These are phyloP conservation scores for Formica selysi DNA, from an alignment of 1,140 invertebrate genomes.

Conservation along the genomic window DNA sequence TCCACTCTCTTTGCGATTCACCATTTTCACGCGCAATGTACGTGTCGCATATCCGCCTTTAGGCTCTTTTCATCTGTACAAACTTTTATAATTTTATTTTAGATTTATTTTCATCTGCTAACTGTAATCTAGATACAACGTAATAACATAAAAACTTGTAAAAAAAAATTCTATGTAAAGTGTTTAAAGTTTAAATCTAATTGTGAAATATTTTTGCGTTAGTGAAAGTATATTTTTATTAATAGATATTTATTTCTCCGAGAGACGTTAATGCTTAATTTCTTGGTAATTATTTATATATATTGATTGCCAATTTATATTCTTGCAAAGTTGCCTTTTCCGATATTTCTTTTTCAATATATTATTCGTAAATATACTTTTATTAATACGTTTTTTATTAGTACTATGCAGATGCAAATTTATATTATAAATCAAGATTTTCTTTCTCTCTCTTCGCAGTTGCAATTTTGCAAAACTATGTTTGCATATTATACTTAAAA, in stretches of 20 bases:
- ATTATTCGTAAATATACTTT: background rate
- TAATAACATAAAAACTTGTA: background rate
- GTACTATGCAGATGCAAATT: background rate
- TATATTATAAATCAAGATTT: background rate
- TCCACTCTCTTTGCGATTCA: background rate
- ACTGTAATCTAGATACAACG: background rate
- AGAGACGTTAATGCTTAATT: too few species aligned
- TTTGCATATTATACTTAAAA: background rate
- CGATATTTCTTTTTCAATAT: background rate
- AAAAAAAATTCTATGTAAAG: background rate
- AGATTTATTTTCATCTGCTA: background rate
- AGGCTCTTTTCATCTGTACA: background rate
- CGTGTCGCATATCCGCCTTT: background rate
- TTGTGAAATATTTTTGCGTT: background rate
- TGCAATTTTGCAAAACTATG: background rate
- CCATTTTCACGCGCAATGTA: slow-evolving; percentile 17
- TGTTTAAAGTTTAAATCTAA: background rate
- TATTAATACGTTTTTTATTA: background rate
- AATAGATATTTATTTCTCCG: background rate
- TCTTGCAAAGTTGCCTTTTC: background rate
- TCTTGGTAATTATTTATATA: too few species aligned
- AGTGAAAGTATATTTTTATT: background rate
- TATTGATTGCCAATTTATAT: background rate
- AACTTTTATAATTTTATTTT: slow-evolving; percentile 28
- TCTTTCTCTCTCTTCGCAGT: too few species aligned